These are phyloP conservation scores for Enteromius anoplus DNA, from an alignment of 2,797 vertebrate genomes.

Conservation along the genomic window DNA sequence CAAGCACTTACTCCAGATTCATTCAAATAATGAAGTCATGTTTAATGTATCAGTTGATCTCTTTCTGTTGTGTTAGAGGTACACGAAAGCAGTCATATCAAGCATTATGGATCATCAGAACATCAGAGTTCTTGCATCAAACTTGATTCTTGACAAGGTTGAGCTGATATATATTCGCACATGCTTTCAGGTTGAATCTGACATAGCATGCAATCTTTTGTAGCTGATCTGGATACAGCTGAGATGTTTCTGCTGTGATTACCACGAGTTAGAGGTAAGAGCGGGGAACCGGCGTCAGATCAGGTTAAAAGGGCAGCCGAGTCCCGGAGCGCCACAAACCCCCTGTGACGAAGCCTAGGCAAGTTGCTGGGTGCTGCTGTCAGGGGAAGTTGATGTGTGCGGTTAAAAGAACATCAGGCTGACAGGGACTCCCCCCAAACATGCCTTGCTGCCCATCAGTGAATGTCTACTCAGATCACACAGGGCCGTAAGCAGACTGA, in stretches of 20 bases:
- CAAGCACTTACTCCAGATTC: constrained; percentile 17
- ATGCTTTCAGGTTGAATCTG: background rate
- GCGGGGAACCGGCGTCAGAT: background rate
- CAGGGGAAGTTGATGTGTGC: constrained; percentile 70
- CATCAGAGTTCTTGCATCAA: background rate
- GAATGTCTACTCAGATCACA: constrained; percentile 78
- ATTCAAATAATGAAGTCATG: background rate
- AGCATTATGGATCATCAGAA: constrained; percentile 14
- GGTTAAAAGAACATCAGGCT: constrained; percentile 76
- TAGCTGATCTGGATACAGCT: background rate
- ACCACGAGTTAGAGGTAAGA: constrained; percentile 37
- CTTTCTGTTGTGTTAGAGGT: background rate
- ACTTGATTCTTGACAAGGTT: background rate
- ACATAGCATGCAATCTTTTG: background rate
- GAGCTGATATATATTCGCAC: background rate
- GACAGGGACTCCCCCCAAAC: constrained; percentile 70
- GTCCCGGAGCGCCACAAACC: background rate
- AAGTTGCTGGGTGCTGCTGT: constrained; percentile 67
- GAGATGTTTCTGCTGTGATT: background rate
- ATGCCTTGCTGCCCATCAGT: constrained; percentile 59
- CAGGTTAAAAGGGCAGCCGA: constrained; percentile 16
- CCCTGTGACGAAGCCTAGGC: constrained; percentile 34
- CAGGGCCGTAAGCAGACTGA: constrained; percentile 62
- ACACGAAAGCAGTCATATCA: background rate
- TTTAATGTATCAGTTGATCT: constrained; percentile 21